These are phyloP conservation scores for Zapus hudsonius DNA, from an alignment of 2,113 vertebrate genomes.

Conservation along the genomic window DNA sequence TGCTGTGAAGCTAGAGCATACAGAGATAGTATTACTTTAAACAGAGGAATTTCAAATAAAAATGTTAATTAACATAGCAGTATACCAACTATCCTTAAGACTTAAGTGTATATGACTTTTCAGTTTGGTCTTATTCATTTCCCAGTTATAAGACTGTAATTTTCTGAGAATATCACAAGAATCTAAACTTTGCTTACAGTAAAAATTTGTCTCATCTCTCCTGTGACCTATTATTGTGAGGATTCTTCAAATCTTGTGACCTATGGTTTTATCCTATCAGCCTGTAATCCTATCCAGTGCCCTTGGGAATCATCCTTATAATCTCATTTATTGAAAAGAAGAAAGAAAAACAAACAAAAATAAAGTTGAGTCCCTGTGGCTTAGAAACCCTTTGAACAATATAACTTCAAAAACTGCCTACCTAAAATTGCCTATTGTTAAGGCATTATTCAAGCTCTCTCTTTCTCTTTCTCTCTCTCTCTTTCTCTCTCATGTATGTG, in stretches of 20 bases:
- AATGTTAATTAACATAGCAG: neutral
- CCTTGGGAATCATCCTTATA: neutral
- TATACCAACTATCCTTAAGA: neutral
- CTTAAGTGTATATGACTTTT: neutral
- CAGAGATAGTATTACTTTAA: neutral
- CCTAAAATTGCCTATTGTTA: neutral
- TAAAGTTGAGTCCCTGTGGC: fast-evolving
- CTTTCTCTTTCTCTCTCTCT: too few relatives aligned
- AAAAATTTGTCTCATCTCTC: neutral
- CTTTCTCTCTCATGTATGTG: too few relatives aligned
- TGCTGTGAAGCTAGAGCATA: neutral
- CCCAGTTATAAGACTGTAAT: neutral
- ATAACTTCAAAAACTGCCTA: neutral
- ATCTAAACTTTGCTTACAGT: neutral
- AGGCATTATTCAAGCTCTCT: too few relatives aligned
- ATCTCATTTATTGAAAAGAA: neutral
- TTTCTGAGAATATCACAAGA: neutral
- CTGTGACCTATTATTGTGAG: neutral
- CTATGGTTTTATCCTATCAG: neutral
- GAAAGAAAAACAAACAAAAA: neutral
- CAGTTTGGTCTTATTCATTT: neutral
- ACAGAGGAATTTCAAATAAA: neutral
- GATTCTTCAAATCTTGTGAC: neutral
- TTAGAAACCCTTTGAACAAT: neutral
- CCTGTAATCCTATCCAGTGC: neutral